Conservation (phyloP, 2,888 invertebrate genomes). For the Tortricodes alternella region DNA sequence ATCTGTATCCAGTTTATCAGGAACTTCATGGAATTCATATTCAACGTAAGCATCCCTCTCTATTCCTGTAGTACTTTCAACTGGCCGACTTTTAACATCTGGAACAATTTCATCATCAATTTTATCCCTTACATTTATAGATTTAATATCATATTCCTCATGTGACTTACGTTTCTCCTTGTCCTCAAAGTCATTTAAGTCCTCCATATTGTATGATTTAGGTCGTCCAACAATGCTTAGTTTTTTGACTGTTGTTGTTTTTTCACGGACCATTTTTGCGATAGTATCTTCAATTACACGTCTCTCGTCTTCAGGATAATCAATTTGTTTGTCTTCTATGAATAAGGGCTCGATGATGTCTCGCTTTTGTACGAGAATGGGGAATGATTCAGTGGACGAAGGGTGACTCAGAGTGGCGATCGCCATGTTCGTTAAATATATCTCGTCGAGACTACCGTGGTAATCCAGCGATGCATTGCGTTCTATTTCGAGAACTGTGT, state of each 20-base stretch:
- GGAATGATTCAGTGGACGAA: conserved; percentile 39
- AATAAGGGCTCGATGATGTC: conserved; percentile 42
- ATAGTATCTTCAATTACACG: conserved; percentile 14
- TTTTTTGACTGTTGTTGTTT: conserved; percentile 37
- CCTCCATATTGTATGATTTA: conserved; percentile 62
- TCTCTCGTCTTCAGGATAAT: conserved; percentile 4
- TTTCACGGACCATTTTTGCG: conserved; percentile 13
- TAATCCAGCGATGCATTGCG: conserved; percentile 49
- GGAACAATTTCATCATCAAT: conserved; percentile 44
- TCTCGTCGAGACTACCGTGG: conserved; percentile 58
- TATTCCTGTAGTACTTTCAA: conserved; percentile 38
- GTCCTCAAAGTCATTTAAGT: conserved; percentile 44
- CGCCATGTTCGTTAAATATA: conserved; percentile 62
- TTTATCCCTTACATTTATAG: not conserved
- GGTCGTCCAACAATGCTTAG: conserved; percentile 57
- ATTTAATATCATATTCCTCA: conserved; percentile 32
- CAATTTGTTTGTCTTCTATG: conserved; percentile 18
- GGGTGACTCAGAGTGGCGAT: conserved; percentile 52
- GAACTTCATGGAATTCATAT: conserved; percentile 45
- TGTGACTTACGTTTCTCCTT: conserved; percentile 56
- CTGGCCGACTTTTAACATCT: conserved; percentile 46
- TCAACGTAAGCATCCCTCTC: conserved; percentile 52
- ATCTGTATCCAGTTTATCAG: conserved; percentile 37
- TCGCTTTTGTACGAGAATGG: conserved; percentile 51
- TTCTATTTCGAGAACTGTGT: conserved; percentile 61